Evolutionary conservation across 2,797 vertebrate species (phyloP).

Genomic region (Aulostomus chinensis): DNA sequence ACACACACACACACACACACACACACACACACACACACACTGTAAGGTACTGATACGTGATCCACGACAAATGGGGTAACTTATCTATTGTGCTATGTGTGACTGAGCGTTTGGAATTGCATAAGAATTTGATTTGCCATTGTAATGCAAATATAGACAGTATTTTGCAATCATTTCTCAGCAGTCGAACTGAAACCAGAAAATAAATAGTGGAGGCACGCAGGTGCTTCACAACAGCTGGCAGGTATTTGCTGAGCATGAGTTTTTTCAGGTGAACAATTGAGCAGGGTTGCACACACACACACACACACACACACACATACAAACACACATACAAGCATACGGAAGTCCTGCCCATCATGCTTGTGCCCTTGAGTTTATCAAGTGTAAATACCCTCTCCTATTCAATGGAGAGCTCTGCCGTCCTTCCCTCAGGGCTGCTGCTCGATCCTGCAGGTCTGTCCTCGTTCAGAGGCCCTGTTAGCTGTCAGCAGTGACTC

Average conservation of each 20-base stretch:
- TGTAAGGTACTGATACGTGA: too few relatives aligned
- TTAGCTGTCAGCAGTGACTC: not conserved
- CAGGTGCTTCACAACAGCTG: slow-evolving; percentile 39
- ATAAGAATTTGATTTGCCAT: too few relatives aligned
- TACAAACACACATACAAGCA: slow-evolving; percentile 4
- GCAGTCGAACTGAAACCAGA: not conserved
- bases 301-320: slow-evolving; percentile 1
- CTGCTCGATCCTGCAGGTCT: slow-evolving; percentile 1
- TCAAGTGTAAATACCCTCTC: slow-evolving; percentile 39
- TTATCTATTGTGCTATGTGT: too few relatives aligned
- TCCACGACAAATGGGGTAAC: too few relatives aligned
- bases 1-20: too few relatives aligned
- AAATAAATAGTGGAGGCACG: slow-evolving; percentile 28
- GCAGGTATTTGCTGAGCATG: slow-evolving; percentile 57
- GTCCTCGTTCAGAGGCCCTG: slow-evolving; percentile 5
- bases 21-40: too few relatives aligned
- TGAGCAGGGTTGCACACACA: not conserved
- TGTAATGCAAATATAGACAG: not conserved
- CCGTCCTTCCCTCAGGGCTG: slow-evolving; percentile 1
- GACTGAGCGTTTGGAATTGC: not conserved
- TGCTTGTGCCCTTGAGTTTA: slow-evolving; percentile 19
- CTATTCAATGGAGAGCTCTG: slow-evolving; percentile 16
- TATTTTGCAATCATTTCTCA: slow-evolving; percentile 27
- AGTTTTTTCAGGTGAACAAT: slow-evolving; percentile 16
- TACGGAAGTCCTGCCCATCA: not conserved